These are phyloP conservation scores for Parochlus steinenii DNA, from an alignment of 2,888 invertebrate species.

Conservation along the genomic window DNA sequence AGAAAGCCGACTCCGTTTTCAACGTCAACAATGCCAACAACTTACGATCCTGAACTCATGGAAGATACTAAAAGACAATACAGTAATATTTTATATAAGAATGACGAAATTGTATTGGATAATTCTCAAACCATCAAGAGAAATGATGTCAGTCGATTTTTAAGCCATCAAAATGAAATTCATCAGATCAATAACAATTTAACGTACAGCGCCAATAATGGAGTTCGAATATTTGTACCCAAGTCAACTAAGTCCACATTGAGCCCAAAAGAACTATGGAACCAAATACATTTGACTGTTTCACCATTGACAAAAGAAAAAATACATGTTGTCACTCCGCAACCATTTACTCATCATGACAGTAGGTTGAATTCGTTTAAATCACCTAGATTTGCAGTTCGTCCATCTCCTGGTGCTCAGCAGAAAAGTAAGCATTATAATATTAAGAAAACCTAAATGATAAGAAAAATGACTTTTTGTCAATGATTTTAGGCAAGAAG, in stretches of 20 bases:
- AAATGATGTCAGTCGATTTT: conserved; percentile 9
- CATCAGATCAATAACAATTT: conserved; percentile 8
- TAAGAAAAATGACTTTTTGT: conserved; percentile 8
- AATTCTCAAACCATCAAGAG: conserved; percentile 6
- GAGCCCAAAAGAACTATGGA: conserved; percentile 35
- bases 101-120: conserved; percentile 5
- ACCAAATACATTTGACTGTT: conserved; percentile 48
- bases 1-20: conserved; percentile 15
- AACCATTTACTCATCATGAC: too few relatives aligned
- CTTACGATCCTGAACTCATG: conserved; percentile 10
- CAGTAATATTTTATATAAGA: conserved; percentile 8
- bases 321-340: conserved; percentile 68
- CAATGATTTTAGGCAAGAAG: conserved; percentile 14
- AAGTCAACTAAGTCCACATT: conserved; percentile 14
- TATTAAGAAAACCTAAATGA: conserved; percentile 3
- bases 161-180: conserved; percentile 9
- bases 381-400: conserved; percentile 35
- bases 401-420: conserved; percentile 35
- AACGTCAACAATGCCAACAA: conserved; percentile 14
- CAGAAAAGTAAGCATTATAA: conserved; percentile 18
- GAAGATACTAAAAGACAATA: conserved; percentile 9
- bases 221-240: conserved; percentile 8
- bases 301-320: conserved; percentile 65
- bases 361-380: conserved; percentile 19
- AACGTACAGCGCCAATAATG: conserved; percentile 1